Base-by-base conservation (phyloP, 2,797 vertebrate genomes). In the Anguilla obscura region DNA sequence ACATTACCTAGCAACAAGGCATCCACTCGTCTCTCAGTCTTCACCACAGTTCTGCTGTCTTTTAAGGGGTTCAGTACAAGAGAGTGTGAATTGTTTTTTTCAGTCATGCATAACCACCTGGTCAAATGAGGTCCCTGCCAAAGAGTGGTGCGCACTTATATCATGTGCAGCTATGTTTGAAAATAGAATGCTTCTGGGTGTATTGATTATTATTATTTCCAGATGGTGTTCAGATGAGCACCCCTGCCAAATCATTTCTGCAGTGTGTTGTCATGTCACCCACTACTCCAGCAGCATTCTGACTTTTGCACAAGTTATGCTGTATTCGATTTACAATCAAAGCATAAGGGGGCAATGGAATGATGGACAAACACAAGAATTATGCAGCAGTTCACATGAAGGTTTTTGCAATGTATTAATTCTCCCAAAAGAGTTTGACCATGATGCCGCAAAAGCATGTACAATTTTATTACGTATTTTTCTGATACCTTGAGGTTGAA, bases 161-260 rank as follows among this genome's bases (percentile, higher is more conserved):
- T 27, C 10, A 50, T 54, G 45, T 84, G 80, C 45, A 33, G 30
- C 45, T 54, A 84, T 50, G 10, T 30, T 16, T 84, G 50, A 84
- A 84, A 50, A 84, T 50, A 50, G 27, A 54, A 84, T 84, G 45
- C 50, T 84, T 50, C 80, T 52, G 7, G 45, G 16, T 84, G 16
- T 80, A 80, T 80, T 80, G 33, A 74, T 24, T 45, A 66, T 84
- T 83, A 27, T 87, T 79, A 40, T 83, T 79, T 58, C 58, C 56
- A 36, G 86, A 83, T 82, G 79, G 12, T 30, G 33, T 87, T 87
- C 56, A 82, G 14, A 58, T 16, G 6, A 27, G 58, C 74, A 18
- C 16, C 74, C 4, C n/a, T 48, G 40, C 82, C 86, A 54, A 66
- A 83, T 50, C n/a, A n/a, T 79, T 27, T 87, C 58, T 48, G 66